Conservation (phyloP, 2,113 vertebrate genomes). For the Plectropomus leopardus region DNA sequence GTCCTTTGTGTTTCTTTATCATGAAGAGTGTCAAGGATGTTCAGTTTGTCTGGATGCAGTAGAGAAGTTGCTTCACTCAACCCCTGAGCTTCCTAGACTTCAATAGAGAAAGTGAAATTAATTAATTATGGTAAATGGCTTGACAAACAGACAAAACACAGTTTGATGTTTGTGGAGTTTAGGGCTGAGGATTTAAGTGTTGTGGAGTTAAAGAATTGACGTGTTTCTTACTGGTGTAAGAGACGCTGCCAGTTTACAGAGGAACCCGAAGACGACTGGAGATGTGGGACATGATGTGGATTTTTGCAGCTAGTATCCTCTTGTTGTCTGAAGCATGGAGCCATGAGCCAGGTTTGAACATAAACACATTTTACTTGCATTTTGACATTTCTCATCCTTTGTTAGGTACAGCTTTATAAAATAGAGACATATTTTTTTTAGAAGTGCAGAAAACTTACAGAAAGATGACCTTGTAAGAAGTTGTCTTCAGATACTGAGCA, state of each 20-base stretch:
- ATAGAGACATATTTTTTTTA: not conserved
- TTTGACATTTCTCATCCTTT: not conserved
- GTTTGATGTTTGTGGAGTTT: not conserved
- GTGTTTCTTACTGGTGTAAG: slow-evolving; percentile 3
- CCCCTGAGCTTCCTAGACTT: not conserved
- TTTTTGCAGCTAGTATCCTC: slow-evolving; percentile 25
- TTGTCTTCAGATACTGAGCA: not conserved
- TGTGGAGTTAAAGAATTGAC: not conserved
- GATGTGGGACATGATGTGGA: slow-evolving; percentile 45
- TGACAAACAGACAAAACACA: not conserved
- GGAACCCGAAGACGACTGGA: slow-evolving; percentile 11
- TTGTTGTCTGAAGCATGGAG: slow-evolving; percentile 41
- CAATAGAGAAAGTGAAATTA: slow-evolving; percentile 7
- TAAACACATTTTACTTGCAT: not conserved
- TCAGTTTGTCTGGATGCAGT: slow-evolving; percentile 12
- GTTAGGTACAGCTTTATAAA: not conserved
- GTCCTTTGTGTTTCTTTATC: not conserved
- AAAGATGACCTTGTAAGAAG: not conserved
- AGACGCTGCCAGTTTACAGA: not conserved
- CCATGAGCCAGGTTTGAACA: slow-evolving; percentile 67
- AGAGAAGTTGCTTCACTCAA: not conserved
- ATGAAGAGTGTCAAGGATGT: not conserved
- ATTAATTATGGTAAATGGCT: not conserved
- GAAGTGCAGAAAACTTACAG: not conserved
- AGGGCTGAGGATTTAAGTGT: not conserved